These are phyloP conservation scores for human DNA, from an alignment of 2,113 vertebrate genomes.

Conservation along the genomic window GRCh38 chr2:69664001-69664500, in stretches of 20 bases:
- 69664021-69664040: background rate
- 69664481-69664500: background rate
- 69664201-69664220: background rate
- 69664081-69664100: background rate
- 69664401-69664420: background rate
- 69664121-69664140: background rate
- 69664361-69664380: background rate
- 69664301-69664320: background rate
- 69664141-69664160: background rate
- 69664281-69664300: background rate
- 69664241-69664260: background rate
- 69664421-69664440: background rate
- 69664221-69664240: background rate
- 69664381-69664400: background rate
- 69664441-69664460: background rate
- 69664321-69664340: background rate
- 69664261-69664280: background rate
- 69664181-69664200: background rate
- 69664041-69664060: background rate
- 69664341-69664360: too few species aligned
- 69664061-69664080: background rate
- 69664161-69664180: background rate
- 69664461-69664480: background rate
- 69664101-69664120: background rate
- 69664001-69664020: background rate